Base-by-base conservation (phyloP, 2,797 vertebrate genomes). In the Anabacerthia variegaticeps region DNA sequence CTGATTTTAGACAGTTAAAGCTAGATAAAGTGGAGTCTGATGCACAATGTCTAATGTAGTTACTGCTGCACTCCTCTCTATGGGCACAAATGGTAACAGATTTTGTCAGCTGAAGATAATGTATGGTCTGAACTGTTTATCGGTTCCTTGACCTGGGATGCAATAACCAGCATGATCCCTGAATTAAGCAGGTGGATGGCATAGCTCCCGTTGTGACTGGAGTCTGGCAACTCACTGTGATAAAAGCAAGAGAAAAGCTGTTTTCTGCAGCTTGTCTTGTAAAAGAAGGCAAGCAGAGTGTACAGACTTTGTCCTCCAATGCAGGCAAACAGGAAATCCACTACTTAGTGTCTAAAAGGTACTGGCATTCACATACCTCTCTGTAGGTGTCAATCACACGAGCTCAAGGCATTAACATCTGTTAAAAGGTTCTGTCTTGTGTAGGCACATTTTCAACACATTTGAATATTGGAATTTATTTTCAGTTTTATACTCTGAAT, bases 31-130 rank as follows among this genome's bases (percentile, higher is more conserved):
- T 51, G 66, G 83, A 90, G 48, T n/a, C 61, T 46, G 43, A 78
- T 72, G 37, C 62, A 51, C 0, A 2, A 14, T 37, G 54, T 28
- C 69, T 85, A 68, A 51, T 19, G 39, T 46, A 86, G 62, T 69
- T 88, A 58, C 27, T 72, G 54, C 17, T 92, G 22, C 7, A 41
- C 27, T 78, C 69, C 26, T 63, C 44, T 75, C 51, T 81, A 26
- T 37, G 52, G 55, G 39, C 37, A 84, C 0, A 7, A 90, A 89
- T 77, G 69, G 66, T 75, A 84, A 81, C 81, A 93, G 73, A 62
- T 90, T 90, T 90, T 93, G 69, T 94, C 86, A 92, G 66, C 37
- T 95, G 73, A 84, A 81, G 65, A 93, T 78, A 92, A 88, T 51
- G 32, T 49, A 72, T 62, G 49, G 58, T 84, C 73, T 95, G 88